These are phyloP conservation scores for Drosophila sturtevanti DNA, from an alignment of 1,140 invertebrate genomes.

Conservation along the genomic window DNA sequence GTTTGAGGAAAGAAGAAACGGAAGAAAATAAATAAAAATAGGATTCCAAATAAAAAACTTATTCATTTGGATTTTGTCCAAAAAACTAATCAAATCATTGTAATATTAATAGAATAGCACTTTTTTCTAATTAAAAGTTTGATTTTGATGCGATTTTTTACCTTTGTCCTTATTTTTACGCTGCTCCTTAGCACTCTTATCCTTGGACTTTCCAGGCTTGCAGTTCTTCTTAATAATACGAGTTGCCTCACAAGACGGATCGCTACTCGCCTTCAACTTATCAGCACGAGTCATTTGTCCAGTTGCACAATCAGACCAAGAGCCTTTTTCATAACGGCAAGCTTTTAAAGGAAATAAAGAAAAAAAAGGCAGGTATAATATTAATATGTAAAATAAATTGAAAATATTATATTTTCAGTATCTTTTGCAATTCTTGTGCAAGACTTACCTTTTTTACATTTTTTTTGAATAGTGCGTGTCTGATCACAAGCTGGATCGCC, in stretches of 20 bases:
- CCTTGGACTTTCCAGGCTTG: slow-evolving; percentile 84
- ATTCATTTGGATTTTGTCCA: no score
- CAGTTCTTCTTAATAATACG: slow-evolving; percentile 89
- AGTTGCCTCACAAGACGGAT: slow-evolving; percentile 88
- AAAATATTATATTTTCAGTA: no score
- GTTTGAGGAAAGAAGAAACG: slow-evolving; percentile 26
- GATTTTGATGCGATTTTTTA: slow-evolving; percentile 19
- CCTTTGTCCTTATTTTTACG: slow-evolving; percentile 83
- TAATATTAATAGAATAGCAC: not conserved
- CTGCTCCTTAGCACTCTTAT: slow-evolving; percentile 81
- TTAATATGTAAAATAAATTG: no score
- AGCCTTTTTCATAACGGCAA: slow-evolving; percentile 92
- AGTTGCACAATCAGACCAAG: slow-evolving; percentile 91
- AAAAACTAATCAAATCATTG: not conserved
- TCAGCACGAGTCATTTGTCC: slow-evolving; percentile 88
- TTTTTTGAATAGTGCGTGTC: slow-evolving; percentile 93
- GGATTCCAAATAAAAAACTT: no score
- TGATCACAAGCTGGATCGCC: slow-evolving; percentile 91
- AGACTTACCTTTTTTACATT: slow-evolving; percentile 93
- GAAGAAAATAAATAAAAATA: not conserved
- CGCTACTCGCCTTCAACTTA: slow-evolving; percentile 88
- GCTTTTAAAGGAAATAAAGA: slow-evolving; percentile 71
- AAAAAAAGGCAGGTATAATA: no score
- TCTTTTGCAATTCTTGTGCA: not conserved
- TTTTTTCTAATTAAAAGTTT: not conserved